Conservation (phyloP, 1,140 invertebrate genomes). For the Adoxophyes honmai region DNA sequence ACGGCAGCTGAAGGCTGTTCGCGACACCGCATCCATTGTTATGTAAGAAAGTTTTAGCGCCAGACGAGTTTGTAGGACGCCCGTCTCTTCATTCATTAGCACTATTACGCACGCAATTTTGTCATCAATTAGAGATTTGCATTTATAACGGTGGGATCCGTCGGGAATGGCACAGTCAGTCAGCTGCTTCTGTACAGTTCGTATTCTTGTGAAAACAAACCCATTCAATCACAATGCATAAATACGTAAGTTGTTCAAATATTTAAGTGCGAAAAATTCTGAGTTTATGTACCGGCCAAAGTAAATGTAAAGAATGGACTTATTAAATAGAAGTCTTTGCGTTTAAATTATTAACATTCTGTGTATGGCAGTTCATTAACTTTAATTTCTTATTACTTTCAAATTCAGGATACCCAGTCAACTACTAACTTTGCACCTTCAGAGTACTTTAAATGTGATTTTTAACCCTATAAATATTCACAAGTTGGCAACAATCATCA, state of each 20-base stretch:
- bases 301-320: too few relatives aligned
- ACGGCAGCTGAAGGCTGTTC: background rate
- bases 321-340: background rate
- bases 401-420: too few relatives aligned
- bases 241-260: conserved; percentile 49
- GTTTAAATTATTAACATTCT: background rate
- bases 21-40: conserved; percentile 8
- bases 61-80: conserved; percentile 33
- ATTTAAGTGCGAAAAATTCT: too few relatives aligned
- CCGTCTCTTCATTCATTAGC: conserved; percentile 54
- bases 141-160: conserved; percentile 50
- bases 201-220: conserved; percentile 26
- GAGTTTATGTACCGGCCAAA: too few relatives aligned
- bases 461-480: too few relatives aligned
- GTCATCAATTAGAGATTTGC: conserved; percentile 45
- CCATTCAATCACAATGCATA: conserved; percentile 48
- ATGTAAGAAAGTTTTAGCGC: conserved; percentile 25
- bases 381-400: too few relatives aligned
- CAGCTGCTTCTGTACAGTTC: conserved; percentile 35
- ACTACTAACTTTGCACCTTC: too few relatives aligned
- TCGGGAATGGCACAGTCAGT: conserved; percentile 40
- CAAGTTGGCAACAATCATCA: too few relatives aligned
- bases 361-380: background rate
- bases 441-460: too few relatives aligned
- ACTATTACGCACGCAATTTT: conserved; percentile 53